Evolutionary conservation across 2,888 invertebrate genomes (phyloP), one percentile per base, ranked within the genome.

Genomic region (Heteromurus nitidus): DNA sequence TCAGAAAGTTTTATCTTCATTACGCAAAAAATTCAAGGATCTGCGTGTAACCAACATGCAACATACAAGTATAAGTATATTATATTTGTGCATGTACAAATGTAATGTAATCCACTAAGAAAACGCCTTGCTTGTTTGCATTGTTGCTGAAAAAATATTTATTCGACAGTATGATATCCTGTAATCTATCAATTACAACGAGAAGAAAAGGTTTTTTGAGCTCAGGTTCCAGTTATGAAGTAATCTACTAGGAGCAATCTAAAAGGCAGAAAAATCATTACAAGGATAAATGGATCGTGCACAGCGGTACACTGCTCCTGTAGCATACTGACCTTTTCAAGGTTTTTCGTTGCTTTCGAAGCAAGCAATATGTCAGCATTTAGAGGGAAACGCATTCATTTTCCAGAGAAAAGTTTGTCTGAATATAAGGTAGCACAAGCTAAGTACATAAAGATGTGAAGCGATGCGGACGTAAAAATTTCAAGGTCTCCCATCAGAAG

Each of bases 281-380:
- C n/a, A n/a, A n/a, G n/a, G n/a, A n/a, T 24, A 58, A 30, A 69
- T 18, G 18, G 22, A 18, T 20, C 16, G 26, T 44, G 65, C n/a
- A n/a, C 50, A 50, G 3, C 50, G 36, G 36, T 9, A 42, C 68
- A n/a, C 44, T 30, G 36, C 11, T 36, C 36, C 18, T 22, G 18
- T 72, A 36, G 44, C 72, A 44, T 64, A 64, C 64, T 73, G 73
- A 73, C 73, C 73, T 73, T 73, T 73, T 73, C 73, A 73, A 73
- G 73, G 73, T 62, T 47, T 13, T 26, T 24, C 36, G 3, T 11
- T 7, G 28, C 22, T 24, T 55, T 31, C 24, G 50, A 22, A 18
- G 28, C 9, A 7, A 50, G 50, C 36, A n/a, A 13, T 44, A 44
- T 44, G n/a, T n/a, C n/a, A n/a, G n/a, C n/a, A n/a, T n/a, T n/a